Evolutionary conservation across 2,888 invertebrate species (phyloP), one percentile per base, ranked within the genome.

Genomic region (Chorisops tibialis): DNA sequence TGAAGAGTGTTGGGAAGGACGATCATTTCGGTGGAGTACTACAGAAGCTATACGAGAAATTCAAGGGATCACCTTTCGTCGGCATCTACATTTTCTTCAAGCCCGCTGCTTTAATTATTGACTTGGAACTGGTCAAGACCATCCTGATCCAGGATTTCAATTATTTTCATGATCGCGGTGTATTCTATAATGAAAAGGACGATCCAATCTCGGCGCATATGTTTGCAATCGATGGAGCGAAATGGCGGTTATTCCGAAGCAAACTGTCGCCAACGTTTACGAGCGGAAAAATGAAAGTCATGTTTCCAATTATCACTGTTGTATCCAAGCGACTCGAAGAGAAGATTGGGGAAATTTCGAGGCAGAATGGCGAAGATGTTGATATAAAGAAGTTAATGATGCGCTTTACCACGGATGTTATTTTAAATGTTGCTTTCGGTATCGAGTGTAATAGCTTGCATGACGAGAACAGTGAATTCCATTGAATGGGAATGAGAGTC

Each of bases 221-320:
- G 3, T 73, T 78, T 61, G 70, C 72, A 52, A 62, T 78, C 62
- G 75, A 75, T 14, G 80, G 79, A 0, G 69, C 72, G 0, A 75
- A 77, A 35, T 82, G 82, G 82, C 79, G 75, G 50, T 71, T 73
- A 18, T 70, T 81, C 65, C 71, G 82, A 30, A 68, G 71, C 0
- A 79, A 80, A 48, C 61, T 82, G 50, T 77, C 80, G 1, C 79
- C 81, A 1, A 79, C 80, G 0, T 82, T 82, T 67, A 79, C 81
- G 3, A 77, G 80, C 0, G 77, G 79, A 4, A 79, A 77, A 68
- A 75, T 80, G 69, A 78, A 75, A 63, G 68, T 68, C 39, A 76
- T 78, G 76, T 75, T 74, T 60, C 66, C 68, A 2, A 68, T 70
- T 1, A 68, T 76, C 35, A 65, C 68, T 0, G 63, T 69, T 4